Evolutionary conservation across 2,797 vertebrate genomes (phyloP).

Genomic region (Acanthurus leucopareius): DNA sequence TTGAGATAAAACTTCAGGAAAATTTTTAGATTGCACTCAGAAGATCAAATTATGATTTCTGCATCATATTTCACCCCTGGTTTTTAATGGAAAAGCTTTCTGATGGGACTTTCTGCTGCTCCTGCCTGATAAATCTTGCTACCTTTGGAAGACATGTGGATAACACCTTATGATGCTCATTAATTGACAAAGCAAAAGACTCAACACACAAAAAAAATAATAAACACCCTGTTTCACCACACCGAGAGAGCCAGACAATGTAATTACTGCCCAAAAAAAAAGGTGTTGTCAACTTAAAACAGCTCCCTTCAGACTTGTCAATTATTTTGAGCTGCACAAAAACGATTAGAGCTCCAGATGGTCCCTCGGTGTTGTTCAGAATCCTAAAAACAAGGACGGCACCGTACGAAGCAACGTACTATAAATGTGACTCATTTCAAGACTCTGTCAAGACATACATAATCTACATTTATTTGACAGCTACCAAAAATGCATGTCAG

Average conservation of each 20-base stretch:
- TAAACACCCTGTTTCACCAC: slow-evolving; percentile 1
- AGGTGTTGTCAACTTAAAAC: slow-evolving; percentile 58
- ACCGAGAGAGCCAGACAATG: slow-evolving; percentile 19
- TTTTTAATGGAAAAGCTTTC: slow-evolving; percentile 25
- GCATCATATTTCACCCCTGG: slow-evolving; percentile 15
- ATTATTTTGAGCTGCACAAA: slow-evolving; percentile 52
- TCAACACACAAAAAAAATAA: slow-evolving; percentile 20
- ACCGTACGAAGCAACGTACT: background rate
- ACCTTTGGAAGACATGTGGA: slow-evolving; percentile 27
- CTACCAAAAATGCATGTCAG: background rate
- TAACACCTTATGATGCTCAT: slow-evolving; percentile 13
- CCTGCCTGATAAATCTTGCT: slow-evolving; percentile 27
- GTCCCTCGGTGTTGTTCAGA: slow-evolving; percentile 30
- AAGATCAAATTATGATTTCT: slow-evolving; percentile 21
- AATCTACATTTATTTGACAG: slow-evolving; percentile 25
- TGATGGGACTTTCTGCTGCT: slow-evolving; percentile 26
- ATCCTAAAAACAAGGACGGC: slow-evolving; percentile 32
- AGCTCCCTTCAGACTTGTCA: slow-evolving; percentile 55
- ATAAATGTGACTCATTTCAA: slow-evolving; percentile 27
- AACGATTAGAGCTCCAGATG: slow-evolving; percentile 59
- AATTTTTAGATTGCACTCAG: slow-evolving; percentile 22
- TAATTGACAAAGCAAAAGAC: slow-evolving; percentile 48
- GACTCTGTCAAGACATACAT: slow-evolving; percentile 26
- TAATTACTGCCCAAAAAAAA: slow-evolving; percentile 51
- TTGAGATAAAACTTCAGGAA: slow-evolving; percentile 23